Evolutionary conservation across 2,888 invertebrate species (phyloP).

Genomic region (Andricus curvator): DNA sequence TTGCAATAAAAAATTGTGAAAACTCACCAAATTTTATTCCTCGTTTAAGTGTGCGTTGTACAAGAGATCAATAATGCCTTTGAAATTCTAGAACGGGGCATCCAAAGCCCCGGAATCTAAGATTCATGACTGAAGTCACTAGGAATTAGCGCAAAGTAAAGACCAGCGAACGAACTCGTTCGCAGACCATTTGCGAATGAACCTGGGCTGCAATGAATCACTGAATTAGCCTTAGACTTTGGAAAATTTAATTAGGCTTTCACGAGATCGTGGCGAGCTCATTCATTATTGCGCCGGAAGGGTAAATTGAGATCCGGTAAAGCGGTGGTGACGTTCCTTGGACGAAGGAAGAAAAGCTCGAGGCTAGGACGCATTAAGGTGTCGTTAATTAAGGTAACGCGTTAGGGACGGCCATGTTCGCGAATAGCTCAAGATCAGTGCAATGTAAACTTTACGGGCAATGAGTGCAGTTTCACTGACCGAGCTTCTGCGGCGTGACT

Average conservation of each 20-base stretch:
- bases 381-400: conserved; percentile 21
- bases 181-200: conserved; percentile 44
- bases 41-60: background rate
- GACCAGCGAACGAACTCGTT: conserved; percentile 33
- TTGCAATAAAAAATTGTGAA: background rate
- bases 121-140: conserved; percentile 32
- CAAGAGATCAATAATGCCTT: background rate
- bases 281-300: conserved; percentile 58
- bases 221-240: conserved; percentile 60
- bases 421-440: background rate
- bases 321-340: conserved; percentile 25
- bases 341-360: conserved; percentile 19
- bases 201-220: conserved; percentile 53
- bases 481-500: too few relatives aligned
- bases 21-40: background rate
- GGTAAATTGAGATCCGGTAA: conserved; percentile 13
- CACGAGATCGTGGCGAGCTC: conserved; percentile 53
- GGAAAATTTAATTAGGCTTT: conserved; percentile 65
- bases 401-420: background rate
- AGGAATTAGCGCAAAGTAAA: conserved; percentile 21
- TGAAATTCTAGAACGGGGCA: background rate
- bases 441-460: background rate
- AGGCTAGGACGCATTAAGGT: conserved; percentile 25
- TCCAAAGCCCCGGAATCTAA: conserved; percentile 3
- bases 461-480: background rate